Evolutionary conservation across 2,888 invertebrate species (phyloP).

Genomic region (Cheilosia scutellata): DNA sequence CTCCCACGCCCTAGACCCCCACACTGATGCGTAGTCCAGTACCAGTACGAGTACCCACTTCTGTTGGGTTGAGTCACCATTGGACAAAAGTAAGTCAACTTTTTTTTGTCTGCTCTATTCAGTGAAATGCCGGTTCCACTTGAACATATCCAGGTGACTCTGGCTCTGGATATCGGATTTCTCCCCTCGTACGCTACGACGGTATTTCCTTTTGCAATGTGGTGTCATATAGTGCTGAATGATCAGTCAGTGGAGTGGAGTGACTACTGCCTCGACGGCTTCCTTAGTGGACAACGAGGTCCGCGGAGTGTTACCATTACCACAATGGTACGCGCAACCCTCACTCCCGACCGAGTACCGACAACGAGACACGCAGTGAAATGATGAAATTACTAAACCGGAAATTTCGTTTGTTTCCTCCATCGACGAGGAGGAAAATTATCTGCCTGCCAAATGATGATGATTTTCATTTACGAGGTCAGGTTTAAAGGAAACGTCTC

Average conservation of each 20-base stretch:
- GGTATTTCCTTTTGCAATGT: constrained; percentile 33
- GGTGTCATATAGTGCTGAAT: constrained; percentile 13
- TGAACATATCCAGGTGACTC: constrained; percentile 34
- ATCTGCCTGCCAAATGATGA: constrained; percentile 25
- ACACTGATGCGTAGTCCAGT: constrained; percentile 23
- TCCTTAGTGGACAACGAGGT: constrained; percentile 24
- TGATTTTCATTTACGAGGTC: constrained; percentile 33
- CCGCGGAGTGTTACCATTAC: background rate
- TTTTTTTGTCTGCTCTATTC: background rate
- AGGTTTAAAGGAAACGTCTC: constrained; percentile 34
- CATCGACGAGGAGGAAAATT: constrained; percentile 2
- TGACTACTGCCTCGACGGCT: constrained; percentile 33
- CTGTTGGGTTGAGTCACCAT: constrained; percentile 21
- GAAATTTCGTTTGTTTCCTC: constrained; percentile 40
- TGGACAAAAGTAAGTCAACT: constrained; percentile 19
- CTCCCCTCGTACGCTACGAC: constrained; percentile 14
- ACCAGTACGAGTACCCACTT: constrained; percentile 11
- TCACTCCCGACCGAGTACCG: background rate
- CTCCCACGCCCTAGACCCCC: constrained; percentile 49
- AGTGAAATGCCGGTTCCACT: constrained; percentile 46
- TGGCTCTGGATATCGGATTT: constrained; percentile 44
- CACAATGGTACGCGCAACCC: constrained; percentile 35
- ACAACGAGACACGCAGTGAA: constrained; percentile 7
- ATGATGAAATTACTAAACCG: constrained; percentile 40
- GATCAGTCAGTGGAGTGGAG: constrained; percentile 45